Evolutionary conservation across 2,113 vertebrate species (phyloP), one percentile per base, ranked within the genome.

Genomic region (Peromyscus californicus): DNA sequence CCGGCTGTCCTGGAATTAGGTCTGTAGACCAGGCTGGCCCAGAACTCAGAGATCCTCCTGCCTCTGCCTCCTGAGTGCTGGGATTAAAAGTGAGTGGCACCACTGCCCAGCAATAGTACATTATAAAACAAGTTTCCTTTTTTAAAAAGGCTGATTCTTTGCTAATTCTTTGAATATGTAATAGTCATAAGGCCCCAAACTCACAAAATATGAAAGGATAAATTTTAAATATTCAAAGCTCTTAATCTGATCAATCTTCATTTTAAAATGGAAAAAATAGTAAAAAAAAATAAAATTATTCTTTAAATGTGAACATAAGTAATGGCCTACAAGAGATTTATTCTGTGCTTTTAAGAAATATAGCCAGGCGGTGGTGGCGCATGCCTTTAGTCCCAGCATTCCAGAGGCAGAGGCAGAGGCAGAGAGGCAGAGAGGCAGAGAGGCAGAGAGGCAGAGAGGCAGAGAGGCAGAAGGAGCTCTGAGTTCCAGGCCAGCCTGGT

Each of bases 191-290:
- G 12, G 17, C 65, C 94, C 36, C 10, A 94, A 96, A 94, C 59
- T 97, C 12, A 57, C 76, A 91, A 94, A 24, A 10, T 63, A 89
- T 2, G 61, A 16, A 92, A 96, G 7, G 9, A 36, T 74, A 94
- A 90, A 89, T 85, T 93, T 67, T 96, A 72, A 93, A 94, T 87
- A 95, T 89, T 91, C 13, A 63, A 79, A 94, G 87, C 65, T 91
- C 24, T 74, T 82, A 79, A 89, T 61, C 42, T 45, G 72, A 5
- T 72, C 24, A 91, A 88, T 3, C 54, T 96, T 92, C 87, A 31
- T 36, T 91, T 94, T 96, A 70, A 42, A 96, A 95, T 67, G 51
- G 95, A 94, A 87, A 3, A 83, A n/a, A 59, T 10, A 59, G n/a
- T 69, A 93, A 78, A 89, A 31, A 93, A 45, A 45, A 76, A 6